Evolutionary conservation across 1,140 invertebrate species (phyloP), one percentile per base, ranked within the genome.

Genomic region (Caenorhabditis remanei): DNA sequence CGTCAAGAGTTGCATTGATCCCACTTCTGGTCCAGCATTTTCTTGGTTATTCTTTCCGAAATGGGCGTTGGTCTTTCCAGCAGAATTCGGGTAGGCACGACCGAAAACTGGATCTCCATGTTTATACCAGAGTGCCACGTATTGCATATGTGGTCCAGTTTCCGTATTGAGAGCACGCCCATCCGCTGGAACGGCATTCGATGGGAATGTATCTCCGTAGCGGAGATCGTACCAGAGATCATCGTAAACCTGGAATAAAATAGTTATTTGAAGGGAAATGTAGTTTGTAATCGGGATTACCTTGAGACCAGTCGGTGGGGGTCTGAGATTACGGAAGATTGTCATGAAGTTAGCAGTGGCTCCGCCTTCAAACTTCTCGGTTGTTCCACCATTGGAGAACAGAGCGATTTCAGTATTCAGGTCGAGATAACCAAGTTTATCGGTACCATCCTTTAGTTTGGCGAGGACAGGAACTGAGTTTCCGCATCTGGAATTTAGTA

Each of bases 211-310:
- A 32, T 89, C 84, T n/a, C 83, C 58, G 65, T 85, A 89, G 40
- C 90, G 88, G 55, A 89, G 89, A 75, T 89, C 89, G 24, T 84
- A 67, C 89, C 89, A 89, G 19, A 87, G 84, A 58, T 89, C 88
- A 63, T 89, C 89, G 24, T 84, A 83, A 16, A 89, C 55, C 71
- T 79, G 40, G 9, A 79, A 71, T 7, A 46, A 50, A 32, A 79
- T 41, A n/a, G n/a, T 71, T 50, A 7, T 50, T 50, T 50, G 48
- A 13, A 24, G 7, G 7, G 14, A 9, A n/a, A n/a, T n/a, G n/a
- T n/a, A n/a, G 32, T 32, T 32, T 32, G 32, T 32, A 1, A 2
- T 32, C 32, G 32, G 32, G 32, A 9, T 79, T 24, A 79, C 71
- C 88, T 89, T 89, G 61, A 88, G 53, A 21, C 88, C 88, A 63